A percentile compares a stretch with the other conserved stretches of the same genome.
phyloP scores from a whole-genome alignment of 92 coral and sea anemone species.

The Porites cylindrica region DNA sequence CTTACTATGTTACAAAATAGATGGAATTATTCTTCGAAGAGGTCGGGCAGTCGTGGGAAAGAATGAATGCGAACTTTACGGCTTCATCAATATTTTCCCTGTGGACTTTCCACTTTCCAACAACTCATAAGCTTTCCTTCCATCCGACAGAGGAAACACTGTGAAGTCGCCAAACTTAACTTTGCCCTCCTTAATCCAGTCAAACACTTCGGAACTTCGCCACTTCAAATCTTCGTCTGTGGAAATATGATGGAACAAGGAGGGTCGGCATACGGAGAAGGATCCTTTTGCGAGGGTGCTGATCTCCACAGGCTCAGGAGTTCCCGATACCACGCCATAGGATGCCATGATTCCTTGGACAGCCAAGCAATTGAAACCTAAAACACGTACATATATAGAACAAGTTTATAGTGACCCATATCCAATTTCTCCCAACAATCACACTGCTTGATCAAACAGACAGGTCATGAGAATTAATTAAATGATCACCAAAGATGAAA shows the following conservation, averaged over 20 bases:
- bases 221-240: conserved; percentile 56
- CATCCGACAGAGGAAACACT: conserved; percentile 63
- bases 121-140: conserved; percentile 67
- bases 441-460: too few relatives aligned
- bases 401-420: too few relatives aligned
- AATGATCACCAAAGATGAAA: too few relatives aligned
- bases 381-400: background rate
- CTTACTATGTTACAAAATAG: background rate
- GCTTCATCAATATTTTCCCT: conserved; percentile 71
- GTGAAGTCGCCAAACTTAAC: conserved; percentile 63
- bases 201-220: conserved; percentile 70
- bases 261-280: conserved; percentile 55
- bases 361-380: conserved; percentile 73
- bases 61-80: conserved; percentile 4
- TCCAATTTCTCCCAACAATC: too few relatives aligned
- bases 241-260: conserved; percentile 52
- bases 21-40: too few relatives aligned
- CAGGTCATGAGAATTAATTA: too few relatives aligned
- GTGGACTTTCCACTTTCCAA: conserved; percentile 69
- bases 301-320: conserved; percentile 62
- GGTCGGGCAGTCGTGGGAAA: too few relatives aligned
- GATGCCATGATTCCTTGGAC: conserved; percentile 63
- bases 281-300: conserved; percentile 53
- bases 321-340: conserved; percentile 69
- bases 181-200: conserved; percentile 63